Evolutionary conservation across 2,797 vertebrate genomes (phyloP).

Genomic region (Amblyraja radiata): DNA sequence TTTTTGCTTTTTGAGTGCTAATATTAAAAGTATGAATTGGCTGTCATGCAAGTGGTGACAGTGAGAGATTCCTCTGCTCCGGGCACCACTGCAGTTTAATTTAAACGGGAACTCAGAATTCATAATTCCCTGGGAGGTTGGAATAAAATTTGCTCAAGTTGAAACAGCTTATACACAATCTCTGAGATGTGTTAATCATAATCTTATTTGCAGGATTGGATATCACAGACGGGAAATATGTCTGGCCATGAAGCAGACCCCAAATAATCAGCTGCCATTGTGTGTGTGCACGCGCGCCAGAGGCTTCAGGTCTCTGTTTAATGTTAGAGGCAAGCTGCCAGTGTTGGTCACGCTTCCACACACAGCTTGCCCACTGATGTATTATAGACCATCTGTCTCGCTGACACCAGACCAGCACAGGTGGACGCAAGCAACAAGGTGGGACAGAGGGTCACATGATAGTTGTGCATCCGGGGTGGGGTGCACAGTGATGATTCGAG

Average conservation of each 20-base stretch:
- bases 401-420: too few relatives aligned
- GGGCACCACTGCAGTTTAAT: neutral
- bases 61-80: neutral
- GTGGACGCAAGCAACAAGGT: too few relatives aligned
- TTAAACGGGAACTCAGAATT: neutral
- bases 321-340: neutral
- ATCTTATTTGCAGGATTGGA: neutral
- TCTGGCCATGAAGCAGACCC: neutral
- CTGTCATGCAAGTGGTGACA: neutral
- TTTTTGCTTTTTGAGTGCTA: neutral
- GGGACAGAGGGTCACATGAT: too few relatives aligned
- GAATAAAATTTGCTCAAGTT: neutral
- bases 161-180: neutral
- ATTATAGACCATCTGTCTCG: neutral
- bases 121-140: neutral
- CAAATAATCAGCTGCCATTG: neutral
- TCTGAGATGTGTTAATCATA: neutral
- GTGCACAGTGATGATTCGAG: neutral
- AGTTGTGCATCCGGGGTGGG: too few relatives aligned
- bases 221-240: neutral
- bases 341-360: neutral
- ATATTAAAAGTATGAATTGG: neutral
- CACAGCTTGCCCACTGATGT: neutral
- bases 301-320: neutral
- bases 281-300: too few relatives aligned